phyloP scores from a whole-genome alignment of 2,888 invertebrate genomes.

The Strigamia maritima region DNA sequence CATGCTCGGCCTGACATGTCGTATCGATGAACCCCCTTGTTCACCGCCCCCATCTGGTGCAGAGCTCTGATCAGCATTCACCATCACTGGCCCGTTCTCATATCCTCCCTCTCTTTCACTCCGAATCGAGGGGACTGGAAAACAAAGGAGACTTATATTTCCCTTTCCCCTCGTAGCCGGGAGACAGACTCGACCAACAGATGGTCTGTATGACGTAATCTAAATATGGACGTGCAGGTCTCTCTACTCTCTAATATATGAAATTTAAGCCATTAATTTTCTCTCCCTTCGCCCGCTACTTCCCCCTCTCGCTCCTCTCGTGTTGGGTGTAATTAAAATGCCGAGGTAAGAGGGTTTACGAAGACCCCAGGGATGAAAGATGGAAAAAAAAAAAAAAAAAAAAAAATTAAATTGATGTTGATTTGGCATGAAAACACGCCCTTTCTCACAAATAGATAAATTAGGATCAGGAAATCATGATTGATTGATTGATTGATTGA shows the following conservation, averaged over 20 bases:
- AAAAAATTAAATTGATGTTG: not conserved
- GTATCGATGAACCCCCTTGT: not conserved
- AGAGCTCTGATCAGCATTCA: constrained; percentile 18
- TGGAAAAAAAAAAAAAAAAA: not conserved
- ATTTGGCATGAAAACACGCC: not conserved
- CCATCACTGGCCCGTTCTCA: constrained; percentile 19
- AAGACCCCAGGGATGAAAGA: not conserved
- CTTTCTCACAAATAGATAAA: not conserved
- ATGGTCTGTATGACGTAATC: constrained; percentile 19
- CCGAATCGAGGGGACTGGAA: not conserved
- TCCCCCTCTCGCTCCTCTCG: not conserved
- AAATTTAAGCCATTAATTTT: constrained; percentile 30
- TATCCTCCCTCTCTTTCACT: not conserved
- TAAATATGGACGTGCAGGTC: not conserved
- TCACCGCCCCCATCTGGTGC: not conserved
- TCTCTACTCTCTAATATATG: constrained; percentile 11
- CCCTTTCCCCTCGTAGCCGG: constrained; percentile 6
- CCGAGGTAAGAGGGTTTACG: not conserved
- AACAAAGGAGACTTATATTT: constrained; percentile 5
- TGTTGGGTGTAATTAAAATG: constrained; percentile 22
- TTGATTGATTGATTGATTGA: no score
- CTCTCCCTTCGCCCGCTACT: not conserved
- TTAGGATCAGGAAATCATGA: not conserved
- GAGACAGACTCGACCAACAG: constrained; percentile 19
- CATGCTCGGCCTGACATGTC: not conserved